Conservation (phyloP, 2,888 invertebrate species). For the Platycheirus rosarum region DNA sequence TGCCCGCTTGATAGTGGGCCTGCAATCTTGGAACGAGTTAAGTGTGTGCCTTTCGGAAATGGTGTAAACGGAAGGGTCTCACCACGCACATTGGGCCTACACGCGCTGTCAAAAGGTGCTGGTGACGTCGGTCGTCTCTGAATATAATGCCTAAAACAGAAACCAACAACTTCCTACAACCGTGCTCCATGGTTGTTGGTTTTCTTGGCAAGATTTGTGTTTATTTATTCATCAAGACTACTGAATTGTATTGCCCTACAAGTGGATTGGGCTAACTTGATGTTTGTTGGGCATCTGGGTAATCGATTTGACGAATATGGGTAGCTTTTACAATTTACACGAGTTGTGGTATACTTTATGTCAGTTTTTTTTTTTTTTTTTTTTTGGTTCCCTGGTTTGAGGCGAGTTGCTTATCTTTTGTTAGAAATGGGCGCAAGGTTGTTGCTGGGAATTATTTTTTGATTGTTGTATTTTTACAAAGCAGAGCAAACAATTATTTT, state of each 20-base stretch:
- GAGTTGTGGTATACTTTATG: conserved; percentile 22
- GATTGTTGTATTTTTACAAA: conserved; percentile 2
- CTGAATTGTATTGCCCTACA: conserved; percentile 27
- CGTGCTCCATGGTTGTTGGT: neutral
- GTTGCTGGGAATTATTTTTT: conserved; percentile 8
- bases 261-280: conserved; percentile 6
- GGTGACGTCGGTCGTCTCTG: conserved; percentile 29
- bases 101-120: conserved; percentile 26
- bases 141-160: conserved; percentile 24
- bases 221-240: conserved; percentile 47
- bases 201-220: neutral
- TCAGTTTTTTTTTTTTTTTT: neutral
- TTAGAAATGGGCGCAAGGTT: conserved; percentile 34
- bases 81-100: conserved; percentile 58
- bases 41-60: conserved; percentile 44
- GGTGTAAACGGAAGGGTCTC: conserved; percentile 57
- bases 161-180: conserved; percentile 50
- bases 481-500: conserved; percentile 2
- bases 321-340: conserved; percentile 39
- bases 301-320: conserved; percentile 46
- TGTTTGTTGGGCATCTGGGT: conserved; percentile 14
- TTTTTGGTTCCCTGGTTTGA: neutral
- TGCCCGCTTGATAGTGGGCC: conserved; percentile 7
- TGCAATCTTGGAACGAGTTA: conserved; percentile 32
- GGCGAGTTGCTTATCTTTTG: conserved; percentile 24